Base-by-base conservation (phyloP, 2,113 vertebrate species). In the Calidris pugnax region DNA sequence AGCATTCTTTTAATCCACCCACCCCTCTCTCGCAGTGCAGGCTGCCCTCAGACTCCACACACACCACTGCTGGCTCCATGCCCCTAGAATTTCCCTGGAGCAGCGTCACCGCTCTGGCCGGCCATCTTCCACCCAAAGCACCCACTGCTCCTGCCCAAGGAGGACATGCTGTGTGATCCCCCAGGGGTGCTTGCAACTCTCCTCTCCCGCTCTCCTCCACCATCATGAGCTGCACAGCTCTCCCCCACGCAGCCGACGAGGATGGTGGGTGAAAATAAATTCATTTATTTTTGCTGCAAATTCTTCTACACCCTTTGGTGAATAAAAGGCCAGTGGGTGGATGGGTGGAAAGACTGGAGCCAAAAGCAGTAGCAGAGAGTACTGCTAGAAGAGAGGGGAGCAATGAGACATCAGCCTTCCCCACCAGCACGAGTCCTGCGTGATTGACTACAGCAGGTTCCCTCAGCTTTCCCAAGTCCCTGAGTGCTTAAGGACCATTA, bases 321-420 rank as follows among this genome's bases (percentile, higher is more conserved):
- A 97, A 97, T 94, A 96, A 93, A 97, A 92, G 76, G 84, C 73
- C 6, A 1, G 90, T 97, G 96, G 97, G 92, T 75, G 80, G 90
- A 96, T 90, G 90, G 95, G 83, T 81, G 90, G 95, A 94, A 96
- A 94, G 86, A 87, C 2, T 81, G 84, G 73, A 96, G 86, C 86
- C 95, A 89, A 81, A 92, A 85, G 76, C 62, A 90, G 19, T 13
- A 75, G 76, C 88, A 89, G 74, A 73, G 89, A 89, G 43, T 67
- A 90, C 72, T 80, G 83, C 68, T 88, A 60, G 48, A 30, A 67
- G 27, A 63, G 89, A 86, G 23, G 9, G 55, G 48, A 73, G 12
- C 72, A 85, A 90, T 21, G 14, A 96, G 85, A 78, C 60, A 67
- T 20, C 89, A 89, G 35, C 87, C 51, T 79, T 91, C 33, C 35